Evolutionary conservation across 2,113 vertebrate genomes (phyloP).

Genomic region (Amia ocellicauda): DNA sequence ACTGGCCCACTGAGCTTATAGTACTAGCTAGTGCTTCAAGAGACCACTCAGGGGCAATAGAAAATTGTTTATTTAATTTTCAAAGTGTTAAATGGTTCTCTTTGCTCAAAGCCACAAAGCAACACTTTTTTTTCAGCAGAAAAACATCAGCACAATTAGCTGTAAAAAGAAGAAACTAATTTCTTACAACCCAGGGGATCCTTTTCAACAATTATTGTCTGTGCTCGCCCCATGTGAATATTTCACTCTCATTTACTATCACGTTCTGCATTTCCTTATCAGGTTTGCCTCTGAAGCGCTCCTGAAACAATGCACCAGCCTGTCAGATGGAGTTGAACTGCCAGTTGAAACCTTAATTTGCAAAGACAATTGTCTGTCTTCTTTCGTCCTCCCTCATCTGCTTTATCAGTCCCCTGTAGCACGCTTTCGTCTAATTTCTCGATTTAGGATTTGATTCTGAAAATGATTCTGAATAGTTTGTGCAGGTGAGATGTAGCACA

Average conservation of each 20-base stretch:
- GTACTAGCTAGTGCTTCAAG: too few species aligned
- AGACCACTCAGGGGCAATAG: background rate
- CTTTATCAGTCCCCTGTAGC: background rate
- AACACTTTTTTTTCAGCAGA: background rate
- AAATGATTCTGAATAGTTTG: too few species aligned
- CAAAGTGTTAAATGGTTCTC: background rate
- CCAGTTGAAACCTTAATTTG: too few species aligned
- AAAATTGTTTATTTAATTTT: slow-evolving; percentile 1
- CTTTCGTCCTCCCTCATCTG: background rate
- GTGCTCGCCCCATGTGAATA: background rate
- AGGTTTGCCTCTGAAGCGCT: background rate
- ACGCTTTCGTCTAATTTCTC: too few species aligned
- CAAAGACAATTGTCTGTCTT: background rate
- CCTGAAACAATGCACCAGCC: background rate
- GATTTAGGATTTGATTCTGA: too few species aligned
- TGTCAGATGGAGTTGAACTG: background rate
- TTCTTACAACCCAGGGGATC: background rate
- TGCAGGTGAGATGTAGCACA: too few species aligned
- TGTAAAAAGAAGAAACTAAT: slow-evolving; percentile 1
- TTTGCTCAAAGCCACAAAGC: background rate
- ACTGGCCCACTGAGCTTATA: too few species aligned
- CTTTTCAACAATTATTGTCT: background rate
- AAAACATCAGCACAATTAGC: background rate
- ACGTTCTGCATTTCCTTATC: background rate
- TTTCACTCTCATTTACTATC: background rate